Percentiles rank a stretch among this genome's conserved stretches.
phyloP scores from a whole-genome alignment of 2,797 vertebrate genomes.

The Distichodus sexfasciatus region DNA sequence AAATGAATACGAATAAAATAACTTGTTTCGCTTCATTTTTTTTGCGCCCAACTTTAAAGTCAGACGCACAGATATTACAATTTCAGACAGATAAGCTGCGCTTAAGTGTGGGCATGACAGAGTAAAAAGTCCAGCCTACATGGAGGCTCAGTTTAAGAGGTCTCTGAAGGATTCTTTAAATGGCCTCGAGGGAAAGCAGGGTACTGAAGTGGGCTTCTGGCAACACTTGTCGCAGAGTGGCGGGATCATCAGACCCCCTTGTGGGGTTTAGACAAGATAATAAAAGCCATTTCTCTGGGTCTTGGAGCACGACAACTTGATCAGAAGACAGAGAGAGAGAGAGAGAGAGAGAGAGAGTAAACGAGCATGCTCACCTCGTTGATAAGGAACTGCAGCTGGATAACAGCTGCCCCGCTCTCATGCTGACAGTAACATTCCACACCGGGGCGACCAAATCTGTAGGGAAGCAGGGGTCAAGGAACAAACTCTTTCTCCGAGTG shows the following conservation, averaged over 20 bases:
- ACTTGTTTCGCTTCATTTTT: too few species aligned
- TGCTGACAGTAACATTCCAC: slow-evolving; percentile 98
- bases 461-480: slow-evolving; percentile 81
- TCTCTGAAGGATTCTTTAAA: slow-evolving; percentile 31
- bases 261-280: slow-evolving; percentile 33
- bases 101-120: too few species aligned
- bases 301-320: background rate
- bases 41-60: too few species aligned
- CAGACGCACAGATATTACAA: too few species aligned
- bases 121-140: too few species aligned
- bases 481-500: slow-evolving; percentile 15
- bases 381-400: slow-evolving; percentile 98
- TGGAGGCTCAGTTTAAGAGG: slow-evolving; percentile 27
- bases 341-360: too few species aligned
- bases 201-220: slow-evolving; percentile 39
- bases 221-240: slow-evolving; percentile 16
- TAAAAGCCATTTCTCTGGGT: slow-evolving; percentile 16
- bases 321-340: slow-evolving; percentile 1
- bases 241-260: slow-evolving; percentile 32
- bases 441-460: slow-evolving; percentile 93
- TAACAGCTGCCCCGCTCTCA: slow-evolving; percentile 91
- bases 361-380: slow-evolving; percentile 86
- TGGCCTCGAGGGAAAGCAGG: slow-evolving; percentile 17
- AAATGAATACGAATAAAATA: too few species aligned
- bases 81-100: too few species aligned